These are phyloP conservation scores for Stramonita haemastoma DNA, from an alignment of 2,888 invertebrate genomes.

Conservation along the genomic window DNA sequence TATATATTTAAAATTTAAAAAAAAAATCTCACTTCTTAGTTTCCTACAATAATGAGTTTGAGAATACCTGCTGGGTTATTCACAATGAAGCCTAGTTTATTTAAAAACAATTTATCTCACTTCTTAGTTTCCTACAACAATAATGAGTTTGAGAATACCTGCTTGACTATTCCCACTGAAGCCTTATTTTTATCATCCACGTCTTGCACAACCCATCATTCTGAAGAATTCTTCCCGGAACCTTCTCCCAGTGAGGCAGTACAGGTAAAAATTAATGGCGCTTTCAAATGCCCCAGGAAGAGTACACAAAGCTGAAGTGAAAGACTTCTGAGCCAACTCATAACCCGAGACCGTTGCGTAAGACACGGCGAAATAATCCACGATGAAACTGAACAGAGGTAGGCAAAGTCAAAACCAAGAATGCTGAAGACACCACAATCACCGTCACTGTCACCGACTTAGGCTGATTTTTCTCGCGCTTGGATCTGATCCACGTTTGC, in stretches of 20 bases:
- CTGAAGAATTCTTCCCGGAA: conserved; percentile 9
- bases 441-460: conserved; percentile 19
- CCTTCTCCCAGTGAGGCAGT: not conserved
- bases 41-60: too few species aligned
- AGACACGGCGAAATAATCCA: not conserved
- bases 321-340: not conserved
- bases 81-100: too few species aligned
- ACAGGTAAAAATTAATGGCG: conserved; percentile 9
- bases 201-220: not conserved
- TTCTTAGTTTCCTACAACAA: too few species aligned
- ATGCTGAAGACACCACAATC: conserved; percentile 5
- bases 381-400: not conserved
- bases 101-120: too few species aligned
- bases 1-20: too few species aligned
- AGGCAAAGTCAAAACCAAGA: not conserved
- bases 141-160: too few species aligned
- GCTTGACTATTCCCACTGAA: too few species aligned
- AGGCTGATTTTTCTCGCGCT: conserved; percentile 7
- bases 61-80: too few species aligned
- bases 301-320: not conserved
- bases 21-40: too few species aligned
- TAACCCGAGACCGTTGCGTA: too few species aligned
- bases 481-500: not conserved
- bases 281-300: not conserved
- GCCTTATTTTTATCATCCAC: too few species aligned